Evolutionary conservation across 2,797 vertebrate genomes (phyloP).

Genomic region (Sebastes trivittatus): DNA sequence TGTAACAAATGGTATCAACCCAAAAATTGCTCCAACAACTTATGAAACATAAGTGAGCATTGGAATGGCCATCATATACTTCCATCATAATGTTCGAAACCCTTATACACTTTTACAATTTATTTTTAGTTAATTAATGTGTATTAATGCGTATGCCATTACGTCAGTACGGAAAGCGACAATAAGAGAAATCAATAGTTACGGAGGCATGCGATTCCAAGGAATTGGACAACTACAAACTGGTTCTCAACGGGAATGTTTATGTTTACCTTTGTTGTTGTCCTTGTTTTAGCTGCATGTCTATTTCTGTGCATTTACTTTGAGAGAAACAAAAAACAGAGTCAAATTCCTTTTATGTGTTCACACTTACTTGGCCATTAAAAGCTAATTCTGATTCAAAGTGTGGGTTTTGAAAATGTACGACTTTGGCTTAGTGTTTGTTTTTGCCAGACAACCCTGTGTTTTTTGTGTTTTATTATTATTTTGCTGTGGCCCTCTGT

Average conservation of each 20-base stretch:
- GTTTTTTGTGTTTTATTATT: background rate
- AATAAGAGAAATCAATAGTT: background rate
- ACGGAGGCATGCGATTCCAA: background rate
- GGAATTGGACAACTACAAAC: rapidly evolving
- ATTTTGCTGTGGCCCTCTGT: background rate
- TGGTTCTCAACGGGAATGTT: background rate
- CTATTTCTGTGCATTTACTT: background rate
- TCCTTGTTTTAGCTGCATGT: background rate
- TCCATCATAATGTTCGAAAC: no score
- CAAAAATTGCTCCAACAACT: no score
- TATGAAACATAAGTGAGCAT: no score
- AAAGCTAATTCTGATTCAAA: background rate
- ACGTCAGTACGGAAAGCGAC: background rate
- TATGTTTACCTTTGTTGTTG: background rate
- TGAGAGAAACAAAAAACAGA: background rate
- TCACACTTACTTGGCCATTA: background rate
- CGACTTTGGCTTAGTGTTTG: background rate
- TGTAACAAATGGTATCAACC: no score
- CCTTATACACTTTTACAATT: no score
- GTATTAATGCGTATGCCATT: background rate
- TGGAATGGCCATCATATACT: no score
- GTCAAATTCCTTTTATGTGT: background rate
- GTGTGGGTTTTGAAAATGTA: background rate
- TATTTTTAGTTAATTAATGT: no score
- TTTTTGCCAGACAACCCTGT: background rate